Base-by-base conservation (phyloP, 2,113 vertebrate species). In the Corvus cornix region DNA sequence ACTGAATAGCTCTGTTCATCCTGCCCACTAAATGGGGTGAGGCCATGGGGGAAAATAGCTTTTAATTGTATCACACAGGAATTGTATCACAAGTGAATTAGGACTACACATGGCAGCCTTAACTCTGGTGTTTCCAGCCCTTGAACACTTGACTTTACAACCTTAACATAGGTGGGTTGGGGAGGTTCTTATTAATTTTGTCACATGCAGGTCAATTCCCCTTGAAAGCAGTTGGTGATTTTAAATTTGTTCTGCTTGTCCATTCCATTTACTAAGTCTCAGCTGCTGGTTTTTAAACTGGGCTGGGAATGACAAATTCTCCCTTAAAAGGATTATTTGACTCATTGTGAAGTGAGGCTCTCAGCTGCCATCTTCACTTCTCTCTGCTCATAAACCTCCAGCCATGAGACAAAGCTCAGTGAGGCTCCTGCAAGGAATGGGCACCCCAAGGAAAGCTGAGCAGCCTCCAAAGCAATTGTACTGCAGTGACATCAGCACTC, bases 1-100 rank as follows among this genome's bases (percentile, higher is more conserved):
- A 64, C 44, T 94, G 88, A 95, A 79, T 89, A 92, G 83, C 80
- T 92, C 90, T 96, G 93, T 96, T 94, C 86, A 90, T 94, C 86
- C 66, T 94, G 66, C 77, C 56, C 81, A 33, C 62, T 49, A 56
- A 85, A 64, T 41, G 73, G 89, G 86, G 84, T 82, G 80, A 94
- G 81, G 81, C 86, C 81, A 4, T 33, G 28, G 84, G 84, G 91
- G 15, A 76, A 94, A 96, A 69, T 39, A 69, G 30, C 59, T 94
- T 94, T 87, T 56, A 63, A 90, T 84, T 92, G 84, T 95, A 56
- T 95, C 66, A 44, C 62, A 10, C 24, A 87, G 84, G 73, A 39
- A 39, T 39, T 39, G 39, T 39, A 39, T 39, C 39, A 39, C 39
- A 79, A 81, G 48, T 84, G 66, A 76, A 72, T 89, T 89, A 89